Conservation (phyloP, 2,797 vertebrate genomes). For the Parambassis ranga region DNA sequence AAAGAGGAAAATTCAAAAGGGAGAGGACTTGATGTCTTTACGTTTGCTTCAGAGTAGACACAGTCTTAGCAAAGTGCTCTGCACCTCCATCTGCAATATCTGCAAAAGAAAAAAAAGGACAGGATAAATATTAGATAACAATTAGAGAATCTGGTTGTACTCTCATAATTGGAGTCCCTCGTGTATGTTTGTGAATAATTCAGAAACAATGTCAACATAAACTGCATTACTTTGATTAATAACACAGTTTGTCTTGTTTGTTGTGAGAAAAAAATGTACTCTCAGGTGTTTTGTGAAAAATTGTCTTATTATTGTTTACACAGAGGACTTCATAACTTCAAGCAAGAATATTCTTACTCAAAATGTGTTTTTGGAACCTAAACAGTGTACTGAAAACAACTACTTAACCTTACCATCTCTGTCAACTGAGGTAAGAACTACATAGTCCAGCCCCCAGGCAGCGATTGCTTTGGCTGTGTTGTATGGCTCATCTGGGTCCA, state of each 20-base stretch:
- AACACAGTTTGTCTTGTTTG: too few species aligned
- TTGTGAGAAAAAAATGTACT: too few species aligned
- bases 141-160: background rate
- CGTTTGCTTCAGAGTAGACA: constrained; percentile 90
- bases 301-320: too few species aligned
- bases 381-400: too few species aligned
- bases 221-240: too few species aligned
- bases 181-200: too few species aligned
- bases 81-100: constrained; percentile 94
- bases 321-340: too few species aligned
- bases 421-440: constrained; percentile 95
- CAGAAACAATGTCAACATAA: too few species aligned
- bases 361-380: too few species aligned
- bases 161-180: too few species aligned
- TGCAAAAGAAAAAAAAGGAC: constrained; percentile 44
- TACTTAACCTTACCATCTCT: constrained; percentile 84
- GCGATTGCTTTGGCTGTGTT: constrained; percentile 92
- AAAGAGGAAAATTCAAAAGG: background rate
- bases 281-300: too few species aligned
- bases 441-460: constrained; percentile 94
- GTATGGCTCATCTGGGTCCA: constrained; percentile 88
- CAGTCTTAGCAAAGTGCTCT: constrained; percentile 91
- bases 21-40: constrained; percentile 50
- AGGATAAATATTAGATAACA: background rate
- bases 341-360: too few species aligned